phyloP scores from a whole-genome alignment of 2,113 vertebrate genomes.

The Neotoma lepida region DNA sequence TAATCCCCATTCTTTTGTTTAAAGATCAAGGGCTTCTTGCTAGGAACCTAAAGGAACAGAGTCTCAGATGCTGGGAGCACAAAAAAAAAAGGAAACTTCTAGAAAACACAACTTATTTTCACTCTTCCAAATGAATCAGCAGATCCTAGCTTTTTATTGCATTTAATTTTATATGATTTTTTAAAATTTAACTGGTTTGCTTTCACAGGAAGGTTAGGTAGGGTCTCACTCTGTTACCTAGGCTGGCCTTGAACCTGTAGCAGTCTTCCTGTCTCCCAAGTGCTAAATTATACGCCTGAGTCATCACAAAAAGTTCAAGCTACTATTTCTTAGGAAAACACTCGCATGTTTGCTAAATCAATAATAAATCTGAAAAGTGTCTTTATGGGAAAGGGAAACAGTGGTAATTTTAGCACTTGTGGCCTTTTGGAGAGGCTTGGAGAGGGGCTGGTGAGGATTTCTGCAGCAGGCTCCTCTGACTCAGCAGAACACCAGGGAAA shows the following conservation, averaged over 20 bases:
- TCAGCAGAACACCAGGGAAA: rapidly evolving
- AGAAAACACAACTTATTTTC: neutral
- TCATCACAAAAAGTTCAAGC: neutral
- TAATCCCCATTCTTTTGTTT: rapidly evolving
- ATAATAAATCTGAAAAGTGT: neutral
- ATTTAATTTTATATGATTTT: neutral
- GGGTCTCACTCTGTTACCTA: neutral
- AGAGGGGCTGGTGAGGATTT: rapidly evolving
- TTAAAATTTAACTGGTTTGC: neutral
- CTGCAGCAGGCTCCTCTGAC: rapidly evolving
- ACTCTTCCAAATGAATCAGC: neutral
- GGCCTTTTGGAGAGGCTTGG: neutral
- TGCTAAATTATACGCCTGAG: neutral
- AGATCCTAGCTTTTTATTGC: neutral
- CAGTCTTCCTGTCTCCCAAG: neutral
- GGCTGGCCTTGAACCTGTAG: neutral
- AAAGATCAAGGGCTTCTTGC: rapidly evolving
- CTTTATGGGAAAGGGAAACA: neutral
- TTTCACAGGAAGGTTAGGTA: neutral
- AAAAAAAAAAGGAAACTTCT: neutral
- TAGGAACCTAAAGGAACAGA: rapidly evolving
- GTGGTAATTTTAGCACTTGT: rapidly evolving
- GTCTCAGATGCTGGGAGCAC: rapidly evolving
- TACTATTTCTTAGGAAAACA: neutral
- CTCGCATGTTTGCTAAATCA: neutral